Evolutionary conservation across 2,797 vertebrate genomes (phyloP), one percentile per base, ranked within the genome.

Genomic region (Girardinus metallicus): DNA sequence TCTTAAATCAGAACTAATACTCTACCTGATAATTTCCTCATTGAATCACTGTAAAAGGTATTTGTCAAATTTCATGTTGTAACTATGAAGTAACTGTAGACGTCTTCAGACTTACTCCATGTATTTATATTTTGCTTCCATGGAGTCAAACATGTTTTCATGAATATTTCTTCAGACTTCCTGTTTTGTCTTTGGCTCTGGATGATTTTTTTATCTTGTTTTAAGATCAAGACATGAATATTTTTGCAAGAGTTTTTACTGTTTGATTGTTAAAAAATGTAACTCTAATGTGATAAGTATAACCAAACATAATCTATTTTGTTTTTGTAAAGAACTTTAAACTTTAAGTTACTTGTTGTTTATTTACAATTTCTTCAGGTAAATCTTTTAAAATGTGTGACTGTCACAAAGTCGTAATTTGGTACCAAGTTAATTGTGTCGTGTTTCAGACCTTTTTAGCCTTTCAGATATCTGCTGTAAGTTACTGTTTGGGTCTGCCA

Each of bases 351-450:
- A 26, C 51, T 26, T 49, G 18, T 21, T 49, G 15, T 21, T 49
- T 49, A 18, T 49, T 49, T 7, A 10, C 51, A 11, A 53, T 53
- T 53, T 26, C 51, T 26, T 11, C 55, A 34, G 57, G 6, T 60
- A 60, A 60, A 60, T 60, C 57, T 60, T 62, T 34, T 62, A 34
- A 62, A n/a, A 57, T n/a, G 55, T n/a, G n/a, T 29, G 55, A 57
- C n/a, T 12, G 11, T 29, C 10, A 57, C 29, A 29, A n/a, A 29
- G 55, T 57, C 3, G 4, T 11, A 57, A n/a, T 57, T 10, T 29
- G 10, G n/a, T 12, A 57, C 55, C 26, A 57, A 53, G 23, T 53
- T 53, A 23, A 26, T 26, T 51, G 49, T 51, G 49, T 53, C 8
- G 2, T 23, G 8, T 26, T 23, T 53, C 51, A 53, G 51, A 12